phyloP scores from a whole-genome alignment of 2,113 vertebrate genomes.

The Coturnix japonica region DNA sequence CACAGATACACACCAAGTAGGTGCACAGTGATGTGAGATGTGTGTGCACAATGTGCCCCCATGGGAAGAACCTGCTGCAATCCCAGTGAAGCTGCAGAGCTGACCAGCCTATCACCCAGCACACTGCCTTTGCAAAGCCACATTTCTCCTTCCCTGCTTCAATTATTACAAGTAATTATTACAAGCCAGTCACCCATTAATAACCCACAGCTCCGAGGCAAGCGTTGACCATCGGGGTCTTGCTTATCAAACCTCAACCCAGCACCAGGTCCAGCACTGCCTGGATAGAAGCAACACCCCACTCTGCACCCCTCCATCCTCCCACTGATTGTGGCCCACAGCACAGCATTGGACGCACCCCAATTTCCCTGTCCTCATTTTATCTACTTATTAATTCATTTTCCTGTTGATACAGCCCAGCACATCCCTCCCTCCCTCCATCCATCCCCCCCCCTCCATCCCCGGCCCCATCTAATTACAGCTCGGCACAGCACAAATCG shows the following conservation, averaged over 20 bases:
- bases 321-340: rapidly evolving
- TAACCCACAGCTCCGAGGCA: neutral
- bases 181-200: neutral
- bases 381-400: conserved; percentile 64
- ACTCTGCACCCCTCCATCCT: neutral
- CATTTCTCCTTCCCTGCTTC: rapidly evolving
- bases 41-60: neutral
- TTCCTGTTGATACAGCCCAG: conserved; percentile 85
- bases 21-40: rapidly evolving
- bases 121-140: neutral
- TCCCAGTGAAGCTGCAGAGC: neutral
- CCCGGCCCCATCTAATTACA: too few species aligned
- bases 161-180: neutral
- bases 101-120: neutral
- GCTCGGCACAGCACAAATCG: too few species aligned
- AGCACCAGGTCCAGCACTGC: rapidly evolving
- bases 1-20: neutral
- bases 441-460: too few species aligned
- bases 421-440: too few species aligned
- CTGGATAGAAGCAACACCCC: neutral
- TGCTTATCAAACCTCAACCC: neutral
- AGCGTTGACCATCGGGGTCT: neutral
- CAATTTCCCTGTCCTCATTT: conserved; percentile 28
- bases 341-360: rapidly evolving
- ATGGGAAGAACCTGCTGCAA: rapidly evolving